Evolutionary conservation across 2,113 vertebrate genomes (phyloP).

Genomic region (Mohoua ochrocephala): DNA sequence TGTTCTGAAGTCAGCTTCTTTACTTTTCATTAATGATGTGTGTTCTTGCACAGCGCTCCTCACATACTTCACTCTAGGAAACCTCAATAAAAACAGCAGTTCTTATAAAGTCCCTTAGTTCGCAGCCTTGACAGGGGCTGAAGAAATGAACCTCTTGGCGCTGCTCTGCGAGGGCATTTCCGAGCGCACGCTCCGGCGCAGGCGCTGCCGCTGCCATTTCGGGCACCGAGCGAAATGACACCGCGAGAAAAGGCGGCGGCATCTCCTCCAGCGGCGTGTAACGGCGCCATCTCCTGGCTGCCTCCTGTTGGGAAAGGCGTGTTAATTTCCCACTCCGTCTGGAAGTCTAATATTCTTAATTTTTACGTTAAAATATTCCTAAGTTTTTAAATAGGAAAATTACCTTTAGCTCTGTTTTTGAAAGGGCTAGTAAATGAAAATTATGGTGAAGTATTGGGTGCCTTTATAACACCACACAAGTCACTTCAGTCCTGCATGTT

Average conservation of each 20-base stretch:
- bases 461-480: background rate
- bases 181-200: background rate
- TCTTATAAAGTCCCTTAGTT: background rate
- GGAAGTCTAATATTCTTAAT: background rate
- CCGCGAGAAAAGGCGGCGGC: background rate
- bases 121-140: background rate
- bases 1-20: background rate
- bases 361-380: background rate
- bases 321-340: rapidly evolving
- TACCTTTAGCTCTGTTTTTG: background rate
- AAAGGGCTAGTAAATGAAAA: background rate
- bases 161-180: background rate
- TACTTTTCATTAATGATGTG: background rate
- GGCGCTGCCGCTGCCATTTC: conserved; percentile 1
- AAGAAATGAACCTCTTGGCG: background rate
- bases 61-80: background rate
- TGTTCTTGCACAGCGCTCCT: background rate
- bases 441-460: background rate
- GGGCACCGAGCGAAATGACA: background rate
- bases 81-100: background rate
- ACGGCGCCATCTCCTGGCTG: conserved; percentile 43
- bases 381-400: background rate
- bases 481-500: background rate
- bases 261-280: background rate
- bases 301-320: rapidly evolving